phyloP scores from a whole-genome alignment of 2,797 vertebrate genomes.

The Clarias fuscus region DNA sequence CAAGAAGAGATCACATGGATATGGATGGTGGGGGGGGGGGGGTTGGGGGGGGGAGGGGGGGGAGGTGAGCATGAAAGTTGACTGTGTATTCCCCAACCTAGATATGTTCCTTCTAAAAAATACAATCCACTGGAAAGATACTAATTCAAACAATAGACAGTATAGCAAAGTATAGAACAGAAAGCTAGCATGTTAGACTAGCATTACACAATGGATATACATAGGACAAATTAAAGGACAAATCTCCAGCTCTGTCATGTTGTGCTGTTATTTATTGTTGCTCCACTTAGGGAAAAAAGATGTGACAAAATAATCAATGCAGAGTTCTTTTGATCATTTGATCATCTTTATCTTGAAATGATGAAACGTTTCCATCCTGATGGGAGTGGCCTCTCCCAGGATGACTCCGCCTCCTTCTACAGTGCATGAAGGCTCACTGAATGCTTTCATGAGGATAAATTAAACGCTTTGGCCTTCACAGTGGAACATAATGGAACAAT shows the following conservation, averaged over 20 bases:
- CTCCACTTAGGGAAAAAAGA: neutral
- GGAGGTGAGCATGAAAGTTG: constrained; percentile 63
- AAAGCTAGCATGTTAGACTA: neutral
- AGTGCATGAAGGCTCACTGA: neutral
- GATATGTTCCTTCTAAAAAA: constrained; percentile 72
- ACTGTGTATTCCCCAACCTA: constrained; percentile 69
- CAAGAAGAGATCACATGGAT: constrained; percentile 72
- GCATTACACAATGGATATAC: neutral
- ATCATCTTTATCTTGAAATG: neutral
- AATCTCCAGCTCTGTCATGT: neutral
- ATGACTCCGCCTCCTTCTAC: neutral
- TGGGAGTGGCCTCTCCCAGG: neutral
- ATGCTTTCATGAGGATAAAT: neutral
- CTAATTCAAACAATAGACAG: constrained; percentile 68
- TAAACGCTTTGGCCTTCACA: neutral
- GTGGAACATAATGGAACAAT: neutral
- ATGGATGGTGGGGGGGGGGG: constrained; percentile 61
- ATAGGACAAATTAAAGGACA: constrained; percentile 9
- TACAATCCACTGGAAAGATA: constrained; percentile 56
- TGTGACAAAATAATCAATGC: neutral
- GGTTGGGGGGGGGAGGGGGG: constrained; percentile 16
- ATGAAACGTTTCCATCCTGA: neutral
- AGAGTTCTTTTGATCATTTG: neutral
- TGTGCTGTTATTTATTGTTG: neutral
- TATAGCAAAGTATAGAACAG: constrained; percentile 47